A percentile compares a stretch with the other conserved stretches of the same genome.
phyloP scores from a whole-genome alignment of 2,888 invertebrate genomes.

The Celastrina argiolus region DNA sequence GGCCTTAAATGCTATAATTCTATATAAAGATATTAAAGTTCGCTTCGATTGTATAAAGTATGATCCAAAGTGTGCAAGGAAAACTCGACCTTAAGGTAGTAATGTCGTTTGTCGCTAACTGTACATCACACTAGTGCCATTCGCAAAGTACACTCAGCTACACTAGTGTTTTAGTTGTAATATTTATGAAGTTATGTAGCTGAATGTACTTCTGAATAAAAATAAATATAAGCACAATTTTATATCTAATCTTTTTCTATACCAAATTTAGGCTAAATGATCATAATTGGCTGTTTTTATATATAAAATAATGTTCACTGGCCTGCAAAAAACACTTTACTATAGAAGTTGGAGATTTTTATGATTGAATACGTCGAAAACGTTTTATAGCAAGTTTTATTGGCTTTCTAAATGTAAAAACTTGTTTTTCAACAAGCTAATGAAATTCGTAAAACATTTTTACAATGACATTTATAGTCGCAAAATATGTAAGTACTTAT shows the following conservation, averaged over 20 bases:
- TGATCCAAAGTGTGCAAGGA: not conserved
- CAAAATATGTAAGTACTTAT: too few species aligned
- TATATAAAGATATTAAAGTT: not conserved
- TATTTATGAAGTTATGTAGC: not conserved
- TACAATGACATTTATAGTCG: too few species aligned
- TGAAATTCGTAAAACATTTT: too few species aligned
- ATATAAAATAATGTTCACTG: too few species aligned
- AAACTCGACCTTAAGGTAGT: not conserved
- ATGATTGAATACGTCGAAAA: too few species aligned
- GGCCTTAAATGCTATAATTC: too few species aligned
- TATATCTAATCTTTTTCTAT: not conserved
- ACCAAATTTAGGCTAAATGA: not conserved
- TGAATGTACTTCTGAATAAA: not conserved
- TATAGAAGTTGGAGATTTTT: too few species aligned
- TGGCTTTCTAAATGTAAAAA: too few species aligned
- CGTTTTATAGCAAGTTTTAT: too few species aligned
- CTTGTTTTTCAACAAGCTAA: too few species aligned
- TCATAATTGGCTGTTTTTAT: too few species aligned
- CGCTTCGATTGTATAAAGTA: not conserved
- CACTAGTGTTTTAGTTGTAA: not conserved
- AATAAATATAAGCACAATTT: not conserved
- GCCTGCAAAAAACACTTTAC: too few species aligned
- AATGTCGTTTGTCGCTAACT: not conserved
- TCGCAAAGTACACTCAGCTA: not conserved
- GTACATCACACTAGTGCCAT: constrained; percentile 7